These are phyloP conservation scores for Malurus cyaneus DNA, from an alignment of 2,113 vertebrate species.

Conservation along the genomic window DNA sequence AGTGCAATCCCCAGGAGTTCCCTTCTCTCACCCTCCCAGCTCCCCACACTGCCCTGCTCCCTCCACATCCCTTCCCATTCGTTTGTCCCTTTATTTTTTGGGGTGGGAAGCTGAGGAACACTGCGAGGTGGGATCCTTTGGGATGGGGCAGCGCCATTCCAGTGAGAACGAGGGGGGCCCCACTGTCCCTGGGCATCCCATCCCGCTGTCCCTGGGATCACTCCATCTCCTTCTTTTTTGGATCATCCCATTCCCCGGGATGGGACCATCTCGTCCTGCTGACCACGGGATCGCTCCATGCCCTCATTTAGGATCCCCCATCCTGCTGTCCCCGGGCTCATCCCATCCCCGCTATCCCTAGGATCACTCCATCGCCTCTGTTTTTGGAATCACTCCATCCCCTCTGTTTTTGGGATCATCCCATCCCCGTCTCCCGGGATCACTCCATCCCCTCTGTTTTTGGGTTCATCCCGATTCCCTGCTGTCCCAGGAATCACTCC, in stretches of 20 bases:
- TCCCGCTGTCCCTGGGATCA: too few relatives aligned
- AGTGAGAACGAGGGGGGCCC: too few relatives aligned
- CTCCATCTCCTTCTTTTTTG: not conserved
- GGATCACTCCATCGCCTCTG: too few relatives aligned
- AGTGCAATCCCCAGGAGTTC: not conserved
- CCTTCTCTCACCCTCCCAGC: not conserved
- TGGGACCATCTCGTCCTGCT: too few relatives aligned
- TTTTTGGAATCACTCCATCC: too few relatives aligned
- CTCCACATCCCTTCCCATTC: not conserved
- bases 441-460: too few relatives aligned
- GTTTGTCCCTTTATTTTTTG: not conserved
- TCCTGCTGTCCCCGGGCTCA: not conserved
- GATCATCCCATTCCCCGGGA: not conserved
- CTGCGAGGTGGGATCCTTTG: not conserved
- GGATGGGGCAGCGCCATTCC: not conserved
- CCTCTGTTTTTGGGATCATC: too few relatives aligned
- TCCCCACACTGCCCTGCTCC: rapidly evolving
- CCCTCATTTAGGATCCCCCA: too few relatives aligned
- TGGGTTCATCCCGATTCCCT: too few relatives aligned
- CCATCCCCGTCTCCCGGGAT: too few relatives aligned
- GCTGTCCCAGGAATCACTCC: too few relatives aligned
- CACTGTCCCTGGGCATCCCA: rapidly evolving
- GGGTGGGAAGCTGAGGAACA: not conserved
- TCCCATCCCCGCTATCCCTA: not conserved
- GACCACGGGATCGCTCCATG: too few relatives aligned